These are phyloP conservation scores for Melanaphis sacchari DNA, from an alignment of 1,140 invertebrate species.

Conservation along the genomic window DNA sequence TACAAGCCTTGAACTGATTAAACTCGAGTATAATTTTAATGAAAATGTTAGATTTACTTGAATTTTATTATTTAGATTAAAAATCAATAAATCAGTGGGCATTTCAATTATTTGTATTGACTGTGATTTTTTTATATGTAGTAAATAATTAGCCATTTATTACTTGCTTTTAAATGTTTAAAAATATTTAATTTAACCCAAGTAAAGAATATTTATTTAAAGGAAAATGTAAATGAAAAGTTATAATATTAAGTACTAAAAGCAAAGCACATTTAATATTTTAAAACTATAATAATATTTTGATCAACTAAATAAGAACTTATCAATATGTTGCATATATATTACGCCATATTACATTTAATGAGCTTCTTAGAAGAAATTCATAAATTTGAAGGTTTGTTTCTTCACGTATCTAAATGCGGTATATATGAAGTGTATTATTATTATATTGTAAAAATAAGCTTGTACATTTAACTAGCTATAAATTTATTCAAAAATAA, in stretches of 20 bases:
- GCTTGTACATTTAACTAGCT: too few species aligned
- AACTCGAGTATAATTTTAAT: too few species aligned
- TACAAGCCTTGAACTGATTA: too few species aligned
- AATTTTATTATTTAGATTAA: background rate
- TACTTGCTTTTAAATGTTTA: too few species aligned
- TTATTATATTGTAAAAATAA: too few species aligned
- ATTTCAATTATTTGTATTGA: background rate
- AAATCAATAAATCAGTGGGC: background rate
- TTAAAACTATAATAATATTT: background rate
- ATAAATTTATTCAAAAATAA: too few species aligned
- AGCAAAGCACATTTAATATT: background rate
- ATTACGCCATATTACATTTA: background rate
- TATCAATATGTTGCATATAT: background rate
- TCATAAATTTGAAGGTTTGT: background rate
- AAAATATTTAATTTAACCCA: too few species aligned
- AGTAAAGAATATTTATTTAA: background rate
- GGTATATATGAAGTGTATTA: too few species aligned
- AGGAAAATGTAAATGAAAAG: background rate
- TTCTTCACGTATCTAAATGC: background rate
- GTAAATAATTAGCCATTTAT: too few species aligned
- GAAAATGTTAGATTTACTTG: background rate
- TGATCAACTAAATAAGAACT: background rate
- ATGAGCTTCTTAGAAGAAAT: background rate
- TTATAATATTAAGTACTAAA: background rate
- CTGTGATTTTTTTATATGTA: too few species aligned